Conservation (phyloP, 2,113 vertebrate genomes). For the Entelurus aequoreus region DNA sequence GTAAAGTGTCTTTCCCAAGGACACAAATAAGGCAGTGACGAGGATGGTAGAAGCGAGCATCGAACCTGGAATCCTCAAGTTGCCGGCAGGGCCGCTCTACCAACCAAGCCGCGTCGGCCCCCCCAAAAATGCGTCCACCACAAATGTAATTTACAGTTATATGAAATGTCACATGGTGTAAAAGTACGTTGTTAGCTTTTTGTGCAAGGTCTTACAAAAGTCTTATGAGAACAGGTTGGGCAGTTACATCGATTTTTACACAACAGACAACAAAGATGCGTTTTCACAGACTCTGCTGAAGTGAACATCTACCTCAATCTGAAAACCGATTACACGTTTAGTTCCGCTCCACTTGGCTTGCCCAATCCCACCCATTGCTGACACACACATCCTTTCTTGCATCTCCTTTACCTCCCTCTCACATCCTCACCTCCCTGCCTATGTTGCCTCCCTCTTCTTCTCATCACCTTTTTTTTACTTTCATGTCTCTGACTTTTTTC, state of each 20-base stretch:
- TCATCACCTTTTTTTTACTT: slow-evolving; percentile 11
- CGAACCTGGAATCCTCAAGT: too few species aligned
- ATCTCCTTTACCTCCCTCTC: slow-evolving; percentile 3
- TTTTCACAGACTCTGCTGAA: slow-evolving; percentile 16
- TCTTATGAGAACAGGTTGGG: background rate
- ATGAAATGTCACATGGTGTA: too few species aligned
- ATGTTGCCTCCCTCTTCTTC: slow-evolving; percentile 8
- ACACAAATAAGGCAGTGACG: too few species aligned
- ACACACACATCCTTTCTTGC: slow-evolving; percentile 10
- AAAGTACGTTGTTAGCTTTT: too few species aligned
- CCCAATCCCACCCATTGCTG: slow-evolving; percentile 25
- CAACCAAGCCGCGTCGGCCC: too few species aligned
- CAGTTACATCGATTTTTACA: slow-evolving; percentile 11
- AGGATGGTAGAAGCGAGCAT: too few species aligned
- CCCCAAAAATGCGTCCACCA: too few species aligned
- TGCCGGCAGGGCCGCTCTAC: too few species aligned
- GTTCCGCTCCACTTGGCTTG: slow-evolving; percentile 31
- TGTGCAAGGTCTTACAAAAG: too few species aligned
- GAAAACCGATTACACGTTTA: slow-evolving; percentile 57
- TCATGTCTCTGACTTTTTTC: slow-evolving; percentile 2
- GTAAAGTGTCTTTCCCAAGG: too few species aligned
- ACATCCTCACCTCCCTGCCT: slow-evolving; percentile 19
- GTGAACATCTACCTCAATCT: slow-evolving; percentile 45
- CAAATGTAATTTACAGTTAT: too few species aligned
- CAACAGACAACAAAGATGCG: slow-evolving; percentile 11